phyloP scores from a whole-genome alignment of 2,113 vertebrate genomes.

The Conger conger region DNA sequence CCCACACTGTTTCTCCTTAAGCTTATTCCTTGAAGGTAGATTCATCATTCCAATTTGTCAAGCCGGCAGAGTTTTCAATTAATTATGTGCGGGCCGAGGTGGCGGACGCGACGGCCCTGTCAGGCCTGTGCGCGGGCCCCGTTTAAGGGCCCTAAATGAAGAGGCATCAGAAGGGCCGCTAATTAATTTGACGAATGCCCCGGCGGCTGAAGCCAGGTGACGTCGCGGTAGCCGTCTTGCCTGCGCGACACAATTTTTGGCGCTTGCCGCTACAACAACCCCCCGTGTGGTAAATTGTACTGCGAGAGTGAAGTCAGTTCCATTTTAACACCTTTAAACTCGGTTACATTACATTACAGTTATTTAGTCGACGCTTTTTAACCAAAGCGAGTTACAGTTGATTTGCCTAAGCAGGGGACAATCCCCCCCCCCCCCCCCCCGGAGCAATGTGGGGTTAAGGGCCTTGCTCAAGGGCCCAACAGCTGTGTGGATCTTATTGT shows the following conservation, averaged over 20 bases:
- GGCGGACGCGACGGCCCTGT: conserved; percentile 80
- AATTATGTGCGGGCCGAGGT: conserved; percentile 87
- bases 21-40: conserved; percentile 98
- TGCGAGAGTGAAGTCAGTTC: no score
- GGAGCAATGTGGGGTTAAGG: no score
- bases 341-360: no score
- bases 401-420: no score
- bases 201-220: conserved; percentile 68
- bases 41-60: conserved; percentile 99
- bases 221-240: conserved; percentile 61
- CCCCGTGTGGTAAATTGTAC: no score
- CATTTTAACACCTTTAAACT: no score
- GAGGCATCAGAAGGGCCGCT: conserved; percentile 91
- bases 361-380: no score
- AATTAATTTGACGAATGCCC: conserved; percentile 98
- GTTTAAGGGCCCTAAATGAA: conserved; percentile 93
- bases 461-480: no score
- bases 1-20: conserved; percentile 50
- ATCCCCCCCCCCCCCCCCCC: no score
- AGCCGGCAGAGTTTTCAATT: conserved; percentile 95
- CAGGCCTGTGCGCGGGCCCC: conserved; percentile 73
- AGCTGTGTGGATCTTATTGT: no score
- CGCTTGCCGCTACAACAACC: no score
- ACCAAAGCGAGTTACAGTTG: no score
- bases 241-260: conserved; percentile 23